Evolutionary conservation across 2,888 invertebrate species (phyloP).

Genomic region (Dicyrtomina minuta): DNA sequence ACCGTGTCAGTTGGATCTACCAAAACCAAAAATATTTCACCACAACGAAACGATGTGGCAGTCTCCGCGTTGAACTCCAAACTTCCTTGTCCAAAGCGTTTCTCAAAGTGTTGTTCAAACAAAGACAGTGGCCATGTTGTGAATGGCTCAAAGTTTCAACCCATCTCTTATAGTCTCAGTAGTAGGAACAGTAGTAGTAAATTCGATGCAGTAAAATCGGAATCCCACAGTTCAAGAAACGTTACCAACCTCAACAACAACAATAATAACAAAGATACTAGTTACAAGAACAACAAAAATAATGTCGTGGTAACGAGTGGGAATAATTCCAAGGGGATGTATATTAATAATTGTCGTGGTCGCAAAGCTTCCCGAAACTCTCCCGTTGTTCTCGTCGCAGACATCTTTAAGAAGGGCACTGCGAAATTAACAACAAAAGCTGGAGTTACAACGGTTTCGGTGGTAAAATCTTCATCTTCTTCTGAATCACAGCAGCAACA

Average conservation of each 20-base stretch:
- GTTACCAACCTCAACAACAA: background rate
- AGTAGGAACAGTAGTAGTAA: no score
- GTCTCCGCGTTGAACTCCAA: no score
- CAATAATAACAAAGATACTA: background rate
- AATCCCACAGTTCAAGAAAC: background rate
- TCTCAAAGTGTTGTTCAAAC: no score
- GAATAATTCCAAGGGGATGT: background rate
- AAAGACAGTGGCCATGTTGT: no score
- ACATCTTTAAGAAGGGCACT: conserved; percentile 40
- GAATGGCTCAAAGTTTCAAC: no score
- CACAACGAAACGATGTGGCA: no score
- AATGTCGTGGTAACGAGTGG: background rate
- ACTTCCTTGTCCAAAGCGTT: no score
- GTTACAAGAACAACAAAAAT: background rate
- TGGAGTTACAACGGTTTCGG: background rate
- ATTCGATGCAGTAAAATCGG: no score
- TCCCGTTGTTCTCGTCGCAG: conserved; percentile 46
- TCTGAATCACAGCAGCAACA: background rate
- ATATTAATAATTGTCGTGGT: background rate
- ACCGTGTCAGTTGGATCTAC: no score
- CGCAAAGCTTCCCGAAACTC: conserved; percentile 35
- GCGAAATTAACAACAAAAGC: conserved; percentile 11
- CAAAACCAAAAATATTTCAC: no score
- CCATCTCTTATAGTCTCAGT: no score
- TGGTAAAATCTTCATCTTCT: no score